Evolutionary conservation across 2,113 vertebrate genomes (phyloP), one percentile per base, ranked within the genome.

Genomic region (Hippolais icterina): DNA sequence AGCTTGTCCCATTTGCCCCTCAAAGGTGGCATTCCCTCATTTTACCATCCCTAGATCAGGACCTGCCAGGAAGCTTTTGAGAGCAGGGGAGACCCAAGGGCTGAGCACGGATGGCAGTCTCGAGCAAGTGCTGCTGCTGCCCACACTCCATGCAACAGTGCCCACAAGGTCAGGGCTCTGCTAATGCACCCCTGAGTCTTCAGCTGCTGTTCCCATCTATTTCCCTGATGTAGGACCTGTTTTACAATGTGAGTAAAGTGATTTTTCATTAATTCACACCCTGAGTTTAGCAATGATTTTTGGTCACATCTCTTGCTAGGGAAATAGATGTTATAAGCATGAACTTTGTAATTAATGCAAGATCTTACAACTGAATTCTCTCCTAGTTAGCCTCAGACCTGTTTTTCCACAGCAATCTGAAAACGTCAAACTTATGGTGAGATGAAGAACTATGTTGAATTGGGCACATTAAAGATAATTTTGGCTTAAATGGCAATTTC

Each of bases 141-240:
- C 46, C 37, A 5, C 0, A 0, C 27, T 52, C 82, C 74, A 31
- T 1, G 1, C 54, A n/a, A 9, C 0, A 1, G 7, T 60, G 39
- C 53, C 50, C 60, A 29, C 39, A 4, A 3, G 52, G 52, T 15
- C 72, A 27, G 28, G 12, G 33, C n/a, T 81, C 10, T 0, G 44
- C 49, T 75, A 42, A 52, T 2, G 11, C 47, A 63, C 39, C 42
- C 42, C 84, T 6, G 47, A 71, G 29, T 3, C 35, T 81, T 74
- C 50, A 81, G 74, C 42, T 78, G n/a, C 23, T 50, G 9, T 15
- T 78, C 52, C 8, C 12, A 21, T n/a, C 52, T 44, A 29, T 60
- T 71, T 56, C 42, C 39, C 52, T 20, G 5, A 9, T 12, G 13
- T 64, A 12, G 8, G 75, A 82, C 61, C 28, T 17, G 41, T 68